phyloP scores from a whole-genome alignment of 1,140 invertebrate genomes.

The Macrobrachium nipponense region DNA sequence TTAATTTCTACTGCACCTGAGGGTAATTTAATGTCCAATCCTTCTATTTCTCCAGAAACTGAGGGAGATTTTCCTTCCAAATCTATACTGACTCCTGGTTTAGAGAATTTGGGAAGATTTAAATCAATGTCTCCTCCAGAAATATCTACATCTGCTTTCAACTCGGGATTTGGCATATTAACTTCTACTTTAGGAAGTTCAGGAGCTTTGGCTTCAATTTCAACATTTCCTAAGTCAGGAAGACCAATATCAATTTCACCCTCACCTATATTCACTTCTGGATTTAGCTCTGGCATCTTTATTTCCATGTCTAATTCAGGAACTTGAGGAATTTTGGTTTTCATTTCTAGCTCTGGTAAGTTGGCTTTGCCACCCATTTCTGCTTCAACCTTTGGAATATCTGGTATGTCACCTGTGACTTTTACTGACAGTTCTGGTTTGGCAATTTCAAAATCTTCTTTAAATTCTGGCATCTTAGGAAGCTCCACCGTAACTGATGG shows the following conservation, averaged over 20 bases:
- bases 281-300: background rate
- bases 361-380: slow-evolving; percentile 26
- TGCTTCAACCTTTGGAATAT: slow-evolving; percentile 33
- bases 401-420: slow-evolving; percentile 9
- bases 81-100: too few species aligned
- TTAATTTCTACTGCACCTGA: slow-evolving; percentile 28
- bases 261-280: background rate
- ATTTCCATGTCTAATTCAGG: slow-evolving; percentile 22
- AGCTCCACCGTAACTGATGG: slow-evolving; percentile 28
- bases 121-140: too few species aligned
- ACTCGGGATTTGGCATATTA: background rate
- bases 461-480: slow-evolving; percentile 19
- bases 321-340: background rate
- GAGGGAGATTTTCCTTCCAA: background rate
- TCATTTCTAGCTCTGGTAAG: slow-evolving; percentile 13
- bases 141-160: background rate
- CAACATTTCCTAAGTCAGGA: background rate
- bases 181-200: background rate
- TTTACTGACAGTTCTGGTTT: background rate
- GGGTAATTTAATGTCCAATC: slow-evolving; percentile 30
- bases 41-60: slow-evolving; percentile 18
- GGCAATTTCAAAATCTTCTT: background rate
- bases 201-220: slow-evolving; percentile 12
- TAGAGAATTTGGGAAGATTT: too few species aligned
- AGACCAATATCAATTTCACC: background rate